phyloP scores from a whole-genome alignment of 2,797 vertebrate genomes.

The Sparus aurata region DNA sequence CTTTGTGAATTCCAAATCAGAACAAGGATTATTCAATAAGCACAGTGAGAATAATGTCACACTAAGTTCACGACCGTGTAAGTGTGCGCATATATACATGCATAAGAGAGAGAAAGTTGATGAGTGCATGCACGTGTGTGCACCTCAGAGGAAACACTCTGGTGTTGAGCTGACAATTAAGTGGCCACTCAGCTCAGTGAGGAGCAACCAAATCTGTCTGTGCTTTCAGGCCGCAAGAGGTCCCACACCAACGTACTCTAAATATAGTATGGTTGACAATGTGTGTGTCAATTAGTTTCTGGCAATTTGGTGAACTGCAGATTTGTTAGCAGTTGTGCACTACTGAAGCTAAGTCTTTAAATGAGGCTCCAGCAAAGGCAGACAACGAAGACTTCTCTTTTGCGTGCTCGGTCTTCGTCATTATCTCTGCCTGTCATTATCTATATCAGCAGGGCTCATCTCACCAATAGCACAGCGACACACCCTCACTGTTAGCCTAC shows the following conservation, averaged over 20 bases:
- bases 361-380: too few species aligned
- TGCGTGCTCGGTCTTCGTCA: too few species aligned
- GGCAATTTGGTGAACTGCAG: background rate
- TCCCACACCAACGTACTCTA: background rate
- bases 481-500: too few species aligned
- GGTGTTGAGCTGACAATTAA: constrained; percentile 32
- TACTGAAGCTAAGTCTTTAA: background rate
- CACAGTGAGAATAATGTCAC: constrained; percentile 20
- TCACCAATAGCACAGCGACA: too few species aligned
- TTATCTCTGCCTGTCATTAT: too few species aligned
- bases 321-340: background rate
- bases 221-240: constrained; percentile 10
- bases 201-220: constrained; percentile 1
- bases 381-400: too few species aligned
- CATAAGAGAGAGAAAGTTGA: background rate
- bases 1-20: constrained; percentile 27
- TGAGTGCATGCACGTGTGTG: background rate
- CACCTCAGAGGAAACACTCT: constrained; percentile 9
- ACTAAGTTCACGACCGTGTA: constrained; percentile 6
- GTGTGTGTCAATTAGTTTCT: background rate
- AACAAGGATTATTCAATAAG: constrained; percentile 31
- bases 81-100: background rate
- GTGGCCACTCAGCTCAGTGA: constrained; percentile 15
- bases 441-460: too few species aligned
- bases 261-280: background rate